Evolutionary conservation across 2,113 vertebrate genomes (phyloP).

Genomic region (Phyllostomus discolor): DNA sequence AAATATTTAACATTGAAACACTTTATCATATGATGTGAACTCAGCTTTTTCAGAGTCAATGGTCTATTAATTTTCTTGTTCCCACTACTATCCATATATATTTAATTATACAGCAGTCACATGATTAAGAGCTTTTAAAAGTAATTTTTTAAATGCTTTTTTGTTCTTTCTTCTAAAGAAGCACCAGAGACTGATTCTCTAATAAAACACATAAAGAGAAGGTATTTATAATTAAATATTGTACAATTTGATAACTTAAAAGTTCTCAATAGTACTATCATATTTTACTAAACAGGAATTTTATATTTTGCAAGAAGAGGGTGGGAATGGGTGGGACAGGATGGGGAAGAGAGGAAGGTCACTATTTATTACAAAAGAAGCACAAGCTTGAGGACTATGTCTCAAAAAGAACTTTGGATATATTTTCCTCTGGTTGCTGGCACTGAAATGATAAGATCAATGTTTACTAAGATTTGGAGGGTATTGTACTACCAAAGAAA

Average conservation of each 20-base stretch:
- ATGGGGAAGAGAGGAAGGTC: neutral
- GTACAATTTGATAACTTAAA: neutral
- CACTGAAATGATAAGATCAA: neutral
- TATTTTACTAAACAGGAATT: neutral
- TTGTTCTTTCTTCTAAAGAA: neutral
- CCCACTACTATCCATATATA: neutral
- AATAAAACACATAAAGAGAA: neutral
- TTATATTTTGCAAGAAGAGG: neutral
- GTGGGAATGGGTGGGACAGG: neutral
- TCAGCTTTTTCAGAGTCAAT: neutral
- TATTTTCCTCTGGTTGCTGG: neutral
- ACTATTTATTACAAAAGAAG: neutral
- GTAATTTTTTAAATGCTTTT: neutral
- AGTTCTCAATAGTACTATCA: neutral
- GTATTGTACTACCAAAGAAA: neutral
- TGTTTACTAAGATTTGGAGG: neutral
- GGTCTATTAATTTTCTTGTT: neutral
- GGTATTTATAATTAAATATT: neutral
- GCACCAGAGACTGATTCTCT: neutral
- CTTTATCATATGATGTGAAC: neutral
- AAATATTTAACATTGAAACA: slow-evolving; percentile 20
- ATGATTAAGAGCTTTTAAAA: neutral
- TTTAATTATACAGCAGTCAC: neutral
- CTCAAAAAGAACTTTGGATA: neutral
- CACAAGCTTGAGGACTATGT: neutral